These are phyloP conservation scores for Berghia stephanieae DNA, from an alignment of 1,140 invertebrate species.

Conservation along the genomic window DNA sequence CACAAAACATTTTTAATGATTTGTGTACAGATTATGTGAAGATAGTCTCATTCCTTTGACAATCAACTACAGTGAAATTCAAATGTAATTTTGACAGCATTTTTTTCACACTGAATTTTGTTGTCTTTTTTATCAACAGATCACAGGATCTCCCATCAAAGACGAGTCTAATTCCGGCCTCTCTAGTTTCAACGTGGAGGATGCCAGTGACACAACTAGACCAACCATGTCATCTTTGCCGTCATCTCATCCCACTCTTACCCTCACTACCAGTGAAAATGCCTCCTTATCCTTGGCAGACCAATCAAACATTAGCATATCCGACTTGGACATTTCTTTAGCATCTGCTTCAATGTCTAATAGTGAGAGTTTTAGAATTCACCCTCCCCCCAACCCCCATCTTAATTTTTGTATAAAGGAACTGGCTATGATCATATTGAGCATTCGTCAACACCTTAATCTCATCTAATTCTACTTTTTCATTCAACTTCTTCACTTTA, in stretches of 20 bases:
- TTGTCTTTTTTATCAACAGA: neutral
- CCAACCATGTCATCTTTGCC: too few relatives aligned
- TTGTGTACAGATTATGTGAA: too few relatives aligned
- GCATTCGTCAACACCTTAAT: too few relatives aligned
- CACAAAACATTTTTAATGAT: too few relatives aligned
- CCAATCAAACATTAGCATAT: conserved; percentile 15
- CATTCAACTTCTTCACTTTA: neutral
- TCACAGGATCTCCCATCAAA: neutral
- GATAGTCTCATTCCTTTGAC: too few relatives aligned
- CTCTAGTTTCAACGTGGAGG: neutral
- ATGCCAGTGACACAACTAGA: neutral
- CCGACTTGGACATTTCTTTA: conserved; percentile 21
- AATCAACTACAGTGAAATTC: too few relatives aligned
- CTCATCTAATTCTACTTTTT: neutral
- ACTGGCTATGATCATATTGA: too few relatives aligned
- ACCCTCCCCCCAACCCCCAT: too few relatives aligned
- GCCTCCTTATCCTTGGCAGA: neutral
- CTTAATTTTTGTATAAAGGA: too few relatives aligned
- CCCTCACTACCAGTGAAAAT: neutral
- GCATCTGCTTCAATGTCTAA: conserved; percentile 4
- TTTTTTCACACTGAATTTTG: neutral
- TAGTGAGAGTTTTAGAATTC: too few relatives aligned
- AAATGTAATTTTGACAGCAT: neutral
- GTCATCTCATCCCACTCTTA: too few relatives aligned
- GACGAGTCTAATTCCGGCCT: neutral